Conservation (phyloP, 2,888 invertebrate species). For the Chrysina gloriosa region DNA sequence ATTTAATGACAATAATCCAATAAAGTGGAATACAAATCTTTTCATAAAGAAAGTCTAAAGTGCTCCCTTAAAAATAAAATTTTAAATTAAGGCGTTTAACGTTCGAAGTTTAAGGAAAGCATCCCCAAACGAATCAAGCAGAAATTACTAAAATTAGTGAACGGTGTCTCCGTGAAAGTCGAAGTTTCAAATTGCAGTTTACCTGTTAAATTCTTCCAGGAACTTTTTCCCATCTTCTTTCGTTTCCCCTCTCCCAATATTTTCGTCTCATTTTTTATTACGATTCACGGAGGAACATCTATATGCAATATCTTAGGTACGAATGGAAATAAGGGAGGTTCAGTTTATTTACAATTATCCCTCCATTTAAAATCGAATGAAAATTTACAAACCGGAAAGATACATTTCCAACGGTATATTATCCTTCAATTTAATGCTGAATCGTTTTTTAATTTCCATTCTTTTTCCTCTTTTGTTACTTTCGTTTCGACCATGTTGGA, state of each 20-base stretch:
- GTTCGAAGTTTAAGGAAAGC: slow-evolving; percentile 38
- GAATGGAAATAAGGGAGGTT: slow-evolving; percentile 19
- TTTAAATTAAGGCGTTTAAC: slow-evolving; percentile 44
- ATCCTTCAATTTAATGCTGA: too few relatives aligned
- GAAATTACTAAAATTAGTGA: slow-evolving; percentile 47
- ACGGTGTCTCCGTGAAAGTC: slow-evolving; percentile 40
- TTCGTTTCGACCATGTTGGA: neutral
- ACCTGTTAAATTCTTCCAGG: slow-evolving; percentile 51
- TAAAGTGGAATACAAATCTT: too few relatives aligned
- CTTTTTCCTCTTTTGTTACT: neutral
- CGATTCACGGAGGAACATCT: too few relatives aligned
- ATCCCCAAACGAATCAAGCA: slow-evolving; percentile 46
- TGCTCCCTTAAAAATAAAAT: neutral
- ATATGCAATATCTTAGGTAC: slow-evolving; percentile 9
- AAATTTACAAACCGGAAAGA: slow-evolving; percentile 1
- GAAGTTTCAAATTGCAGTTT: slow-evolving; percentile 57
- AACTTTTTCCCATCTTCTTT: slow-evolving; percentile 38
- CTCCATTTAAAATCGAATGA: too few relatives aligned
- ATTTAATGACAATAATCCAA: too few relatives aligned
- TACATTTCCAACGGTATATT: too few relatives aligned
- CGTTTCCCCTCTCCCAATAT: neutral
- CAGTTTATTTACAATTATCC: slow-evolving; percentile 39
- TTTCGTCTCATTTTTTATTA: slow-evolving; percentile 3
- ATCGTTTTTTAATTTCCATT: neutral
- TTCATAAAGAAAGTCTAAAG: neutral